Evolutionary conservation across 2,113 vertebrate species (phyloP), one percentile per base, ranked within the genome.

Genomic region (Herpailurus yagouaroundi): DNA sequence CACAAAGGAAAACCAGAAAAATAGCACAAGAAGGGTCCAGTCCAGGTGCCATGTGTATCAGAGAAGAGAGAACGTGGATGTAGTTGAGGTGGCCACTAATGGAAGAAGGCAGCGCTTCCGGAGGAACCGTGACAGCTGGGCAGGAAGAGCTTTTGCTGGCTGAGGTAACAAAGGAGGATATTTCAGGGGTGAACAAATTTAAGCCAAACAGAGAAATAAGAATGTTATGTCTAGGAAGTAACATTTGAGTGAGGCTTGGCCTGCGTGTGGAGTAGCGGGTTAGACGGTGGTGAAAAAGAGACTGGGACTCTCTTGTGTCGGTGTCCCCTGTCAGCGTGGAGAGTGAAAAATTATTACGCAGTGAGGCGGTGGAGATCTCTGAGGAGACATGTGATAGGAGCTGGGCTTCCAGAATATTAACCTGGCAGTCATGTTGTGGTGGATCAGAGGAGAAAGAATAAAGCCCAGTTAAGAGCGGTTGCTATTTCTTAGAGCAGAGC

Each of bases 1-100:
- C 55, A 33, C 52, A 95, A 63, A 60, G 10, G 23, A 55, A 83
- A 57, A 73, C n/a, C 74, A 91, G 31, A 79, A 86, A 57, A 92
- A 87, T 66, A 45, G 4, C 7, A 1, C 60, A 74, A 55, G 55
- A 87, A 83, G 31, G 25, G 27, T 38, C 13, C 16, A 38, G 5
- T 48, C 45, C n/a, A 71, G 73, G 36, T 79, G 18, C 12, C 86
- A 7, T 33, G 27, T 15, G 7, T 5, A 6, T 96, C 7, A 77
- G 21, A 90, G 12, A 71, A 91, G 50, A 82, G 18, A 96, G 52
- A 76, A 36, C 71, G 45, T 15, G 3, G 12, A 50, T 50, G 29
- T 76, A 31, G 36, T 11, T 6, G 23, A 84, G 33, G 3, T 89
- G 21, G 29, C 50, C 16, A 41, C 84, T 74, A 16, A 64, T 33